phyloP scores from a whole-genome alignment of 2,113 vertebrate genomes.

The Microtus oregoni region DNA sequence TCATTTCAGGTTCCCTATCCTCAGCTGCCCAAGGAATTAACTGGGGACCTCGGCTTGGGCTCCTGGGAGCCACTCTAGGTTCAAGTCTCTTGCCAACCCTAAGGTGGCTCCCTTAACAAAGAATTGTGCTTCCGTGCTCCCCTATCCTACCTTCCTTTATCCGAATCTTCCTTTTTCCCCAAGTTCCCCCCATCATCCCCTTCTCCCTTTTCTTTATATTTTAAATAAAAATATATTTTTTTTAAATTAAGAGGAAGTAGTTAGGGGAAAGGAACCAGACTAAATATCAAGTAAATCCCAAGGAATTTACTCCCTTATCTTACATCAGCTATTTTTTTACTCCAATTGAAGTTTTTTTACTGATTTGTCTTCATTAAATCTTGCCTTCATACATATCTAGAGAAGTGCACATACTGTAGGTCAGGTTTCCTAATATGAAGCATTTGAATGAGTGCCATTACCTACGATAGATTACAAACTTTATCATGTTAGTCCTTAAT shows the following conservation, averaged over 20 bases:
- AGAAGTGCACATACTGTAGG: background rate
- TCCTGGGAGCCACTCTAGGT: too few relatives aligned
- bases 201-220: too few relatives aligned
- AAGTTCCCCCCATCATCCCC: too few relatives aligned
- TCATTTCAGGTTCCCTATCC: too few relatives aligned
- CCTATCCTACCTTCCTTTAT: too few relatives aligned
- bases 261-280: background rate
- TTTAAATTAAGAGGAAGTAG: background rate
- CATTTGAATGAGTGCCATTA: background rate
- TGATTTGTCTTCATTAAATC: background rate
- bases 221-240: background rate
- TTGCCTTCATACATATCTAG: background rate
- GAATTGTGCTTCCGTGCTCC: too few relatives aligned
- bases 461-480: background rate
- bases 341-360: background rate
- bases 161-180: too few relatives aligned
- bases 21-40: too few relatives aligned
- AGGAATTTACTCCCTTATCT: background rate
- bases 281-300: background rate
- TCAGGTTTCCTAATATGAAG: background rate
- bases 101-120: background rate
- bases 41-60: too few relatives aligned
- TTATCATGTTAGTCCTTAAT: conserved; percentile 26
- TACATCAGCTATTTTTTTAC: background rate
- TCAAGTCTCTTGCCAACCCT: too few relatives aligned